phyloP scores from a whole-genome alignment of 2,113 vertebrate species.

The Sprattus sprattus region DNA sequence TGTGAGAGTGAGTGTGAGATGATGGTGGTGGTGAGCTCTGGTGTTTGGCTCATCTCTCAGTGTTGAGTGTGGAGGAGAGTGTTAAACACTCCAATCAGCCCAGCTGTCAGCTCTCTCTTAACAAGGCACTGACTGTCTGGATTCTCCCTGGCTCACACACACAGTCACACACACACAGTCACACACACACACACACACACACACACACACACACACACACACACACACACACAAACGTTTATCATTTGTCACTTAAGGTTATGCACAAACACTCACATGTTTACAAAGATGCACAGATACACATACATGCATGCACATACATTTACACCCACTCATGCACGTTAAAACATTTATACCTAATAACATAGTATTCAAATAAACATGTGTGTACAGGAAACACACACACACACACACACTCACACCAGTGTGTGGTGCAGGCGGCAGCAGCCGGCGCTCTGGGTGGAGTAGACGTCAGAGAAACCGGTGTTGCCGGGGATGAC shows the following conservation, averaged over 20 bases:
- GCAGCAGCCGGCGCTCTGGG: conserved; percentile 50
- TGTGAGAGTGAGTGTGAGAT: not conserved
- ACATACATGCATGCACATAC: not conserved
- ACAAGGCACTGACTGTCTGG: not conserved
- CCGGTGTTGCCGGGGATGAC: conserved; percentile 60
- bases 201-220: not conserved
- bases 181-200: not conserved
- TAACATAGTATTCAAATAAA: not conserved
- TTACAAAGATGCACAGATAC: not conserved
- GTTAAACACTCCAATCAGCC: conserved; percentile 1
- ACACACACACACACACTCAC: conserved; percentile 44
- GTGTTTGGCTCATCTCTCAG: conserved; percentile 1
- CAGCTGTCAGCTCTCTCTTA: conserved; percentile 15
- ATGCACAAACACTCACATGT: not conserved
- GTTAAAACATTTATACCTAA: not conserved
- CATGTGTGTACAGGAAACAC: not conserved
- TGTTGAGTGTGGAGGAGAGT: not conserved
- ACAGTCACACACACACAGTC: not conserved
- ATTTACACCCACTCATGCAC: not conserved
- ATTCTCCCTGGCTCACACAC: not conserved
- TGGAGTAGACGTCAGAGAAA: conserved; percentile 53
- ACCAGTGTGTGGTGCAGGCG: conserved; percentile 49
- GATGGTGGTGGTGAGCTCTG: not conserved
- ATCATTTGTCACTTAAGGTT: not conserved
- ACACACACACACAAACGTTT: not conserved